Conservation (phyloP, 1,140 invertebrate species). For the Drosophila pruinosa region DNA sequence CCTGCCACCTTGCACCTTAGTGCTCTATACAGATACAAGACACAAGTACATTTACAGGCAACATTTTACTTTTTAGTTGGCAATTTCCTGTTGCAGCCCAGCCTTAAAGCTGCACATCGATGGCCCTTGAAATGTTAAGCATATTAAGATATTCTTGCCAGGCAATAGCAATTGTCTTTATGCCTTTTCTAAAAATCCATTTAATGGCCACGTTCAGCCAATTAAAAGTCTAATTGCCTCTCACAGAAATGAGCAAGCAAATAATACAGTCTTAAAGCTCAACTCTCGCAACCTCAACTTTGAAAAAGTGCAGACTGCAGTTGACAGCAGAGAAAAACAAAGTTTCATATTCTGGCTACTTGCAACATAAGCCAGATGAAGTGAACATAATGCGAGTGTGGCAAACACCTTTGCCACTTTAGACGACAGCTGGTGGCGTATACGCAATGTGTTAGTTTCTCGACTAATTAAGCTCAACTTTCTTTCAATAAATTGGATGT, state of each 20-base stretch:
- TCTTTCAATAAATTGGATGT: slow-evolving; percentile 23
- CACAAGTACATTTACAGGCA: slow-evolving; percentile 30
- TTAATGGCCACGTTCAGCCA: slow-evolving; percentile 64
- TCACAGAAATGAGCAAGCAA: slow-evolving; percentile 46
- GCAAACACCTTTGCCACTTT: slow-evolving; percentile 47
- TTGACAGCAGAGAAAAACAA: slow-evolving; percentile 29
- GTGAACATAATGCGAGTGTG: slow-evolving; percentile 41
- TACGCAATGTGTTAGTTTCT: slow-evolving; percentile 33
- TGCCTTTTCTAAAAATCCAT: slow-evolving; percentile 42
- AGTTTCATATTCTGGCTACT: slow-evolving; percentile 54
- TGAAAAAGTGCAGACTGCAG: slow-evolving; percentile 13
- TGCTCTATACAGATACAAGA: slow-evolving; percentile 58
- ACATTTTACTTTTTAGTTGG: slow-evolving; percentile 45
- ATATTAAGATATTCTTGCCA: slow-evolving; percentile 42
- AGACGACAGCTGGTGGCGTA: slow-evolving; percentile 46
- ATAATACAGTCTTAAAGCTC: slow-evolving; percentile 24
- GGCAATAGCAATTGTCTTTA: slow-evolving; percentile 58
- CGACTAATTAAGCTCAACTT: slow-evolving; percentile 57
- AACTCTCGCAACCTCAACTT: neutral
- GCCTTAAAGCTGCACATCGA: slow-evolving; percentile 29
- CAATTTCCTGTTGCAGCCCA: slow-evolving; percentile 43
- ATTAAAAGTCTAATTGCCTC: slow-evolving; percentile 66
- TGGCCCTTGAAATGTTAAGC: slow-evolving; percentile 26
- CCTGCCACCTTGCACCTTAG: slow-evolving; percentile 59
- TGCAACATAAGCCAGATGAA: slow-evolving; percentile 58